Evolutionary conservation across 37 sponge, comb jelly and placozoan genomes (phyloP).

Genomic region (Beroe forskalii): DNA sequence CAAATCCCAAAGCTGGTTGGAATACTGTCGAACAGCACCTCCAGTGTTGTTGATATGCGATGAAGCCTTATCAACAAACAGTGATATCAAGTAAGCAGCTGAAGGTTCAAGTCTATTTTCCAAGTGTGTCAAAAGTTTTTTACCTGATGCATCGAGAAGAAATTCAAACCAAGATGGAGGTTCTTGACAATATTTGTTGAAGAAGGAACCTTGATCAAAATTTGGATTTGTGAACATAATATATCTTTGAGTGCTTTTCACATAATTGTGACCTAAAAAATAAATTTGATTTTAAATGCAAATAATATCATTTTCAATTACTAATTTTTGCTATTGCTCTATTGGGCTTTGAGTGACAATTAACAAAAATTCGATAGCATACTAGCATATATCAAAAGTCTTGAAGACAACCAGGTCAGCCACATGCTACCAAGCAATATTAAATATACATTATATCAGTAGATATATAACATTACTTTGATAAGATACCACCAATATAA

Average conservation of each 20-base stretch:
- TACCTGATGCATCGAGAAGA: constrained; percentile 30
- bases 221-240: constrained; percentile 17
- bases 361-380: too few relatives aligned
- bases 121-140: background rate
- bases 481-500: too few relatives aligned
- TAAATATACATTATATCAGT: too few relatives aligned
- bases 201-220: constrained; percentile 26
- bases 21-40: constrained; percentile 17
- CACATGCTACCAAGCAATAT: too few relatives aligned
- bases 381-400: too few relatives aligned
- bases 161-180: constrained; percentile 60
- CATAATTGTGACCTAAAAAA: too few relatives aligned
- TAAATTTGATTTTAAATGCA: too few relatives aligned
- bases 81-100: background rate
- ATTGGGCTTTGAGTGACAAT: too few relatives aligned
- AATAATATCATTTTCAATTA: too few relatives aligned
- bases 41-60: constrained; percentile 22
- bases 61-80: constrained; percentile 33
- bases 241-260: background rate
- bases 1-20: background rate
- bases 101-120: background rate
- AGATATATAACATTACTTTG: too few relatives aligned
- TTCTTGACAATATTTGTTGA: constrained; percentile 23
- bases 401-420: too few relatives aligned
- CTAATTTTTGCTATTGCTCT: too few relatives aligned